Evolutionary conservation across 2,113 vertebrate genomes (phyloP), one percentile per base, ranked within the genome.

Genomic region (Scartelaos histophorus): DNA sequence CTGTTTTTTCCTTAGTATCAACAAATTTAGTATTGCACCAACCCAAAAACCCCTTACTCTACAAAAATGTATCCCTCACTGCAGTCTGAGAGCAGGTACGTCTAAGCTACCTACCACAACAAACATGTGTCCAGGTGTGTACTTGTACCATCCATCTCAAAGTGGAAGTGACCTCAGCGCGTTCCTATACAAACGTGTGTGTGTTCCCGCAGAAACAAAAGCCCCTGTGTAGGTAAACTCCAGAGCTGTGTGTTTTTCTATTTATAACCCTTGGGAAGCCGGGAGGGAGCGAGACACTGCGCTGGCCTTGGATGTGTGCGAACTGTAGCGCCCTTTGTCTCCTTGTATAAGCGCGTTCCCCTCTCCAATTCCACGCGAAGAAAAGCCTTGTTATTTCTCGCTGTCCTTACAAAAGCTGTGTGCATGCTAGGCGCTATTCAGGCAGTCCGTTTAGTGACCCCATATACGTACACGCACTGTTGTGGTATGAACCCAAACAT

Each of bases 161-260:
- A 71, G 68, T 70, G 56, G 45, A 51, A 54, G 53, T 78, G 81
- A 77, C 80, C 75, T 75, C 74, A 77, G 56, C 34, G 51, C 21
- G 0, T 58, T 61, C 54, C 61, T 71, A 57, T 69, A 25, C 47
- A 61, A 35, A 71, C 75, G 58, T 73, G 47, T 69, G 61, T 57
- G 69, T 67, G 54, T 68, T 71, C 72, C 66, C 65, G 45, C 65
- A 56, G 67, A 83, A 79, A 87, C 83, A 87, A 85, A 84, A 85
- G 78, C 4, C 11, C 66, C 74, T 74, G 79, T 89, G 80, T 81
- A 83, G 85, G 85, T 87, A 73, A 80, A 89, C 86, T 81, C 75
- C 75, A 73, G 64, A 19, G 75, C 64, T 71, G 77, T 80, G 79
- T 81, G 68, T 78, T 79, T 78, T 76, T 66, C 76, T 85, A 87